These are phyloP conservation scores for Drosophila prosaltans DNA, from an alignment of 1,140 invertebrate genomes.

Conservation along the genomic window DNA sequence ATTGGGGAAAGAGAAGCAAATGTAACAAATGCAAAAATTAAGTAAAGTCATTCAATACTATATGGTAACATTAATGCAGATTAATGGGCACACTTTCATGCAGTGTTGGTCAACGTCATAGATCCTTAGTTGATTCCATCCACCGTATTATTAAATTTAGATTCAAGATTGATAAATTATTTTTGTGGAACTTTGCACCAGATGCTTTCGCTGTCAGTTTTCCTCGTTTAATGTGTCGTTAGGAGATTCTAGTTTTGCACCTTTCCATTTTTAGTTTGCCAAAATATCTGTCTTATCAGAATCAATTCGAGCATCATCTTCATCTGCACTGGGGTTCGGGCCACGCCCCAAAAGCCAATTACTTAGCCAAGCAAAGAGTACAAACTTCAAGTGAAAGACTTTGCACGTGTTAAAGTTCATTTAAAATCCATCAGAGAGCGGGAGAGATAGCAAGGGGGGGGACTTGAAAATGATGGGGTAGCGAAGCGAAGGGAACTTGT, in stretches of 20 bases:
- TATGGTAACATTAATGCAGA: too few species aligned
- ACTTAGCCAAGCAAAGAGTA: constrained; percentile 55
- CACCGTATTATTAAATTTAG: too few species aligned
- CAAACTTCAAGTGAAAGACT: constrained; percentile 32
- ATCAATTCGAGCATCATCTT: constrained; percentile 32
- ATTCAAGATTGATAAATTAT: too few species aligned
- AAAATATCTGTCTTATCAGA: background rate
- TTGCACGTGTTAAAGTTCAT: constrained; percentile 79
- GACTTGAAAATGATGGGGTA: background rate
- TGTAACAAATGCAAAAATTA: background rate
- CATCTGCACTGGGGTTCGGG: constrained; percentile 19
- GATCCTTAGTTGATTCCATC: too few species aligned
- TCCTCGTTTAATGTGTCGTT: background rate
- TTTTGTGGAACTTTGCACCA: background rate
- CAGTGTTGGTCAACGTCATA: background rate
- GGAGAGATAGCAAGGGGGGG: constrained; percentile 7
- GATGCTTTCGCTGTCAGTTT: background rate
- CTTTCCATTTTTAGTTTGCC: background rate
- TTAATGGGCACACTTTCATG: background rate
- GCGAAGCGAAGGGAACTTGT: background rate
- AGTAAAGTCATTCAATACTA: too few species aligned
- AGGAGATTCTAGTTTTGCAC: background rate
- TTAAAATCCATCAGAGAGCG: constrained; percentile 73
- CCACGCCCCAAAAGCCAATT: constrained; percentile 64
- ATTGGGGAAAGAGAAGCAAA: background rate